Conservation (phyloP, 2,113 vertebrate species). For the Ctenodactylus gundi region DNA sequence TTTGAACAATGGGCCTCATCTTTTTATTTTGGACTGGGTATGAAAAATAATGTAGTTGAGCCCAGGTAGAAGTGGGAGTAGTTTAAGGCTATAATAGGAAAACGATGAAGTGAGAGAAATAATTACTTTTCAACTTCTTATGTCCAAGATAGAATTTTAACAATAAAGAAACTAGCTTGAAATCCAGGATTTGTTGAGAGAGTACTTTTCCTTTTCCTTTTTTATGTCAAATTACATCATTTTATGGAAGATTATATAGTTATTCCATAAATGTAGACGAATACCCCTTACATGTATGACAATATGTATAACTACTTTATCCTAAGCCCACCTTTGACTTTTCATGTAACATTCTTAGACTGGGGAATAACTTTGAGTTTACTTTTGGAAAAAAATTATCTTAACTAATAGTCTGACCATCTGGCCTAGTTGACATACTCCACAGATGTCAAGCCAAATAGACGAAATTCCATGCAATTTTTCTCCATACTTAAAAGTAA, state of each 20-base stretch:
- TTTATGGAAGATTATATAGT: background rate
- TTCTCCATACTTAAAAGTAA: background rate
- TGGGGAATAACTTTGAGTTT: conserved; percentile 4
- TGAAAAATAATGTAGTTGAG: background rate
- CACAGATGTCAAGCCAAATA: background rate
- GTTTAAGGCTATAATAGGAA: background rate
- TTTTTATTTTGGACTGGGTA: background rate
- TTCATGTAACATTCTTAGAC: background rate
- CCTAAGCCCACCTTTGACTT: background rate
- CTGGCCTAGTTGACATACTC: background rate
- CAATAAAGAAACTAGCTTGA: background rate
- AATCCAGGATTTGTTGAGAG: background rate
- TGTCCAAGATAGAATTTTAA: background rate
- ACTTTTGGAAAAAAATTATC: background rate
- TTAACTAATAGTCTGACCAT: background rate
- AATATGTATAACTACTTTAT: background rate
- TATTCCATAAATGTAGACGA: background rate
- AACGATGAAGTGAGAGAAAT: background rate
- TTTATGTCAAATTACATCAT: no score
- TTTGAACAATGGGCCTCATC: background rate
- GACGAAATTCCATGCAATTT: background rate
- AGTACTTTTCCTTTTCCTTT: conserved; percentile 19
- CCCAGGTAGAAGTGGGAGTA: background rate
- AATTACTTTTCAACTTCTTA: background rate
- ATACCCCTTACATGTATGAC: background rate